Evolutionary conservation across 2,888 invertebrate species (phyloP).

Genomic region (Leptopilina myrica): DNA sequence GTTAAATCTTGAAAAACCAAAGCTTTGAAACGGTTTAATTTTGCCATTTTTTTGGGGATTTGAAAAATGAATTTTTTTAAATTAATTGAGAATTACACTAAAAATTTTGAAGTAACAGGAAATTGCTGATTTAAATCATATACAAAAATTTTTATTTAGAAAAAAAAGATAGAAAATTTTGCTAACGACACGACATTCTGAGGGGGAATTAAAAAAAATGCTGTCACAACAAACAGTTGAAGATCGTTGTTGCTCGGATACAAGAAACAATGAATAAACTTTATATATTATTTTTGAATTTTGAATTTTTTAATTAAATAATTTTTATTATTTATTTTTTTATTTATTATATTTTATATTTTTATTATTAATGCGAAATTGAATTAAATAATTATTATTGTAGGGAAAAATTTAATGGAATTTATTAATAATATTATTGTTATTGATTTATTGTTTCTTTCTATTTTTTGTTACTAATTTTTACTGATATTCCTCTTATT

Average conservation of each 20-base stretch:
- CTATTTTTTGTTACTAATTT: too few species aligned
- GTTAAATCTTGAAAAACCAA: slow-evolving; percentile 39
- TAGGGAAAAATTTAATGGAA: too few species aligned
- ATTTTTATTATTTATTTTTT: too few species aligned
- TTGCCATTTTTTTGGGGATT: slow-evolving; percentile 18
- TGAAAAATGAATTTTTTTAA: neutral
- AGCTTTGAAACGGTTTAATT: slow-evolving; percentile 43
- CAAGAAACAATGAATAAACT: slow-evolving; percentile 11
- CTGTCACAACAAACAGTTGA: slow-evolving; percentile 13
- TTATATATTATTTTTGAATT: neutral
- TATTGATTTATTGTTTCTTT: too few species aligned
- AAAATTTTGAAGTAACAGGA: neutral
- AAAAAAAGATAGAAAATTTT: neutral
- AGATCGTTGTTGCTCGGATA: slow-evolving; percentile 1
- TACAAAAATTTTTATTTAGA: too few species aligned
- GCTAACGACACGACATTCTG: slow-evolving; percentile 5
- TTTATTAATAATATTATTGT: too few species aligned
- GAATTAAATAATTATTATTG: too few species aligned
- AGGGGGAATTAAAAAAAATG: neutral
- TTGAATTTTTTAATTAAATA: neutral
- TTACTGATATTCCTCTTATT: too few species aligned
- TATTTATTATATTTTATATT: too few species aligned
- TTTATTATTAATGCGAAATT: too few species aligned
- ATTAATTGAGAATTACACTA: neutral
- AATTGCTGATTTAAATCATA: neutral